These are phyloP conservation scores for Muscicapa striata DNA, from an alignment of 2,797 vertebrate genomes.

Conservation along the genomic window DNA sequence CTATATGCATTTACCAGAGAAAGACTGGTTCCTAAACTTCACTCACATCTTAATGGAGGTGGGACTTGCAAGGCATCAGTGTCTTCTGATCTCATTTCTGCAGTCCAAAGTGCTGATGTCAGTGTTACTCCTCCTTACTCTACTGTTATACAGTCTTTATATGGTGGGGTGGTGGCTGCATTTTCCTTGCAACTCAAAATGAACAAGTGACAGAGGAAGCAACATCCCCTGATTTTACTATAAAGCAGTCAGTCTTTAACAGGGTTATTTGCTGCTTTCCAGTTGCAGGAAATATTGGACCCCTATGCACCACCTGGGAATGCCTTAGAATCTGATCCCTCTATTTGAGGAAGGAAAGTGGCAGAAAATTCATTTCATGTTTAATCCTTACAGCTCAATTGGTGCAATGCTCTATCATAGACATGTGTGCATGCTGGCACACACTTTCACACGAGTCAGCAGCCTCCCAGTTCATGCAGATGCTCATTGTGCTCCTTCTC, in stretches of 20 bases:
- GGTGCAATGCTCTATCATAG: neutral
- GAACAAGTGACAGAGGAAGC: neutral
- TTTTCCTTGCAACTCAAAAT: neutral
- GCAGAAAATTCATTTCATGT: neutral
- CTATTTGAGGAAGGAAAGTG: neutral
- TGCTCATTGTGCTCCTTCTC: slow-evolving; percentile 48
- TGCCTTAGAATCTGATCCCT: neutral
- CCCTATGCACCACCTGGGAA: neutral
- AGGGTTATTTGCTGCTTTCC: neutral
- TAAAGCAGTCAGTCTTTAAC: neutral
- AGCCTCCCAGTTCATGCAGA: neutral
- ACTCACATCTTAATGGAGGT: neutral
- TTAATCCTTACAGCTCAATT: neutral
- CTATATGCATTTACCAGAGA: neutral
- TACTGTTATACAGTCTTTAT: neutral
- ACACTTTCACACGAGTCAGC: neutral
- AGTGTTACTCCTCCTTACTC: neutral
- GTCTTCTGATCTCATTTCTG: neutral
- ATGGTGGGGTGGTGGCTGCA: neutral
- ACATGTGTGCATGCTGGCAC: neutral
- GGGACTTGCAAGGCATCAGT: neutral
- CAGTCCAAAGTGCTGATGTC: neutral
- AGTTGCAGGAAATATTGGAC: neutral
- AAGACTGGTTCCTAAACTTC: neutral
- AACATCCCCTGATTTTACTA: neutral